Percentiles rank a stretch among this genome's conserved stretches.
Evolutionary conservation across 1,140 invertebrate species (phyloP).

Genomic region (Apocrypta bakeri): DNA sequence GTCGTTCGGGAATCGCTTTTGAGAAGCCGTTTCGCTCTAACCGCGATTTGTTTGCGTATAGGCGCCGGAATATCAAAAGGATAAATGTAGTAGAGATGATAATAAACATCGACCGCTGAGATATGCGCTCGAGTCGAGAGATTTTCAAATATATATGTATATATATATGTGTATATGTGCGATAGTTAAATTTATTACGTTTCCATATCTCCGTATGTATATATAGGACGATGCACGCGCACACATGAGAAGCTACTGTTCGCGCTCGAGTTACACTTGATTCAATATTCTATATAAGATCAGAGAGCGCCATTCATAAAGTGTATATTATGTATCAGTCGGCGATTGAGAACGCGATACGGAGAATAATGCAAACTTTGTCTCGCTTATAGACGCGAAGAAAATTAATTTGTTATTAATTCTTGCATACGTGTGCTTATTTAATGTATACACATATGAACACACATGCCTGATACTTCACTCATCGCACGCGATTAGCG

Average conservation of each 20-base stretch:
- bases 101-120: conserved; percentile 62
- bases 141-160: background rate
- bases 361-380: conserved; percentile 30
- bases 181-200: background rate
- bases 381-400: background rate
- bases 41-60: conserved; percentile 56
- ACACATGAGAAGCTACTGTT: background rate
- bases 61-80: conserved; percentile 67
- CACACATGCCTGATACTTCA: background rate
- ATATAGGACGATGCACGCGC: background rate
- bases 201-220: no score
- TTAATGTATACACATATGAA: no score
- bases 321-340: background rate
- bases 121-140: background rate
- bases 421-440: background rate
- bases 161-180: background rate
- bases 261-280: background rate
- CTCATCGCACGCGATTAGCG: conserved; percentile 31
- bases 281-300: background rate
- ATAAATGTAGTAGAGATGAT: conserved; percentile 62
- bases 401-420: background rate
- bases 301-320: background rate
- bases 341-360: background rate
- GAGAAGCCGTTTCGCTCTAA: conserved; percentile 54
- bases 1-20: conserved; percentile 48